phyloP scores from a whole-genome alignment of 2,888 invertebrate genomes.

The Bimastos eiseni region DNA sequence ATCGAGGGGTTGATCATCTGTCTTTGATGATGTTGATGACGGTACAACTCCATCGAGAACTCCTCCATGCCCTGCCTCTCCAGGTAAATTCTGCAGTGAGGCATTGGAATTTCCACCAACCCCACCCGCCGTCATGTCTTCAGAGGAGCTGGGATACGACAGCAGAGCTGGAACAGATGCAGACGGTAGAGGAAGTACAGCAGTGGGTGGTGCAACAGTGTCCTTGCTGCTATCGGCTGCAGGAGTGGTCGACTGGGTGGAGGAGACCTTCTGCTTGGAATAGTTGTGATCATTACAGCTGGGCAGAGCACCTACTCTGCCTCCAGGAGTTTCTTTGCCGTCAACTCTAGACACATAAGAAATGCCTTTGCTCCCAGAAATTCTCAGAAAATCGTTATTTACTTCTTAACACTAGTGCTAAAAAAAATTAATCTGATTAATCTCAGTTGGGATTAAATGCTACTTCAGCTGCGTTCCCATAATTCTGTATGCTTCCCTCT shows the following conservation, averaged over 20 bases:
- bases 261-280: constrained; percentile 30
- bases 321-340: background rate
- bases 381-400: background rate
- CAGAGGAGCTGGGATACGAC: background rate
- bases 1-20: background rate
- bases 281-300: constrained; percentile 34
- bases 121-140: background rate
- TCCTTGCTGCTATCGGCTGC: background rate
- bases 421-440: background rate
- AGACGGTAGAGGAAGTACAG: background rate
- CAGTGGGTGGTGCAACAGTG: background rate
- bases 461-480: background rate
- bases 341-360: background rate
- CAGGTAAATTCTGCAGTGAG: background rate
- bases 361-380: no score
- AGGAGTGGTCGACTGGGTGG: background rate
- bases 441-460: background rate
- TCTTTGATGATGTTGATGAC: background rate
- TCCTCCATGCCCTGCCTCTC: background rate
- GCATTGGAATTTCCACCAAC: background rate
- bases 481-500: background rate
- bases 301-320: constrained; percentile 16
- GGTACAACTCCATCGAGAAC: background rate
- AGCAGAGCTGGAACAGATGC: background rate
- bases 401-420: background rate